Conservation (phyloP, 1,140 invertebrate species). For the Microplitis demolitor region DNA sequence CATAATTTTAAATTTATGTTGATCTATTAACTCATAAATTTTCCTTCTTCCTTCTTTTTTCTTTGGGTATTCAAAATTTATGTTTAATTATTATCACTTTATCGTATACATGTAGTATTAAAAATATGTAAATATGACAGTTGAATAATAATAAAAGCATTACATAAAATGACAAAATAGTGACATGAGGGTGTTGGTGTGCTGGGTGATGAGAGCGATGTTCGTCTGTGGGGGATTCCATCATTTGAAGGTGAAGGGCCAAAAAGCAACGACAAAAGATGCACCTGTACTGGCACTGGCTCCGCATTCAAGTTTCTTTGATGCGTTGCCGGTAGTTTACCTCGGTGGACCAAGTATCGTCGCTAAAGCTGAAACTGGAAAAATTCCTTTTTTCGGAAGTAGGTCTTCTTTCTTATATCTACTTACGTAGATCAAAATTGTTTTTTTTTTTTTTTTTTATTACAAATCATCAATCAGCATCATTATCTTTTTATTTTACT, state of each 20-base stretch:
- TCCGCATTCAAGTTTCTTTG: slow-evolving; percentile 90
- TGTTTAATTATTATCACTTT: neutral
- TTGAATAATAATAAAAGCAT: slow-evolving; percentile 15
- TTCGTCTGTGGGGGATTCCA: slow-evolving; percentile 84
- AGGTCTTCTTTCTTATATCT: slow-evolving; percentile 56
- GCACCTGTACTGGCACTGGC: slow-evolving; percentile 87
- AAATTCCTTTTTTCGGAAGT: slow-evolving; percentile 88
- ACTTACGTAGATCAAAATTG: neutral
- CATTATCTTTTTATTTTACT: no score
- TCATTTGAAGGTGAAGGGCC: slow-evolving; percentile 72
- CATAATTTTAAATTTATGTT: no score
- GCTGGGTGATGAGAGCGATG: slow-evolving; percentile 72
- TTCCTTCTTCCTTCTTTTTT: no score
- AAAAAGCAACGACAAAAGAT: slow-evolving; percentile 68
- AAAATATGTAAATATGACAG: slow-evolving; percentile 9
- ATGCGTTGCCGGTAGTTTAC: slow-evolving; percentile 81
- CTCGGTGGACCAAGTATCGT: slow-evolving; percentile 85
- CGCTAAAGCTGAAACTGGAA: slow-evolving; percentile 79
- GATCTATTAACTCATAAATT: no score
- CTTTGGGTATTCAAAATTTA: neutral
- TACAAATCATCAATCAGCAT: neutral
- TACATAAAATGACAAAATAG: slow-evolving; percentile 48
- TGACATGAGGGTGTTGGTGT: slow-evolving; percentile 66
- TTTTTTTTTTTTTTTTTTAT: slow-evolving; percentile 15
- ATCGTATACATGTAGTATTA: neutral